These are phyloP conservation scores for Euzophera pinguis DNA, from an alignment of 2,888 invertebrate genomes.

Conservation along the genomic window DNA sequence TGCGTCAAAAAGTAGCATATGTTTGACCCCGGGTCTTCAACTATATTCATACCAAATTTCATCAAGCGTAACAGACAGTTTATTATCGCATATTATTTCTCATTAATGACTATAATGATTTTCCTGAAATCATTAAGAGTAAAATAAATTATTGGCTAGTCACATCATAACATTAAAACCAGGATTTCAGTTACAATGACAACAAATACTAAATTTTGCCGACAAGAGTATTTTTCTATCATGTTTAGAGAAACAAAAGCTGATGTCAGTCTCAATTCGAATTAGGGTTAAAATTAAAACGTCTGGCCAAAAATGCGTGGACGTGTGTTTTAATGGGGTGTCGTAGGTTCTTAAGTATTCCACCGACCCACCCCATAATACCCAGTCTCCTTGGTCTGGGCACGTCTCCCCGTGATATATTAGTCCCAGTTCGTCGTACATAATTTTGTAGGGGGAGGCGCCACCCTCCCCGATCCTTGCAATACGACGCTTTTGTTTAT, in stretches of 20 bases:
- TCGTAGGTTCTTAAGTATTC: constrained; percentile 80
- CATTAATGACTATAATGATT: no score
- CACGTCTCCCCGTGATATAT: constrained; percentile 80
- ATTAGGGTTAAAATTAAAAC: constrained; percentile 61
- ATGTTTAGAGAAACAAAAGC: neutral
- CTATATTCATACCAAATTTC: no score
- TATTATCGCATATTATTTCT: no score
- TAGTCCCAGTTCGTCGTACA: constrained; percentile 80
- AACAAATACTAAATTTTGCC: no score
- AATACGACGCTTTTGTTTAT: constrained; percentile 77
- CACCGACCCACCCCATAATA: constrained; percentile 75
- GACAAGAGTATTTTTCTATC: neutral
- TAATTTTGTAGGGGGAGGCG: constrained; percentile 75
- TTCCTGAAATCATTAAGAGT: no score
- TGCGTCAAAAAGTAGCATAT: no score
- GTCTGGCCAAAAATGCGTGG: constrained; percentile 74
- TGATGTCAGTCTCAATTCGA: neutral
- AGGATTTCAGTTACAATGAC: no score
- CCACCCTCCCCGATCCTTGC: constrained; percentile 62
- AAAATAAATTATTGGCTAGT: no score
- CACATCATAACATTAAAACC: no score
- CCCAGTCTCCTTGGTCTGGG: constrained; percentile 78
- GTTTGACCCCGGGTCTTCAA: no score
- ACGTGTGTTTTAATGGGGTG: constrained; percentile 79
- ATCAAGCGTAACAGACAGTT: no score